Evolutionary conservation across 2,888 invertebrate genomes (phyloP).

Genomic region (Cephus sareptanus): DNA sequence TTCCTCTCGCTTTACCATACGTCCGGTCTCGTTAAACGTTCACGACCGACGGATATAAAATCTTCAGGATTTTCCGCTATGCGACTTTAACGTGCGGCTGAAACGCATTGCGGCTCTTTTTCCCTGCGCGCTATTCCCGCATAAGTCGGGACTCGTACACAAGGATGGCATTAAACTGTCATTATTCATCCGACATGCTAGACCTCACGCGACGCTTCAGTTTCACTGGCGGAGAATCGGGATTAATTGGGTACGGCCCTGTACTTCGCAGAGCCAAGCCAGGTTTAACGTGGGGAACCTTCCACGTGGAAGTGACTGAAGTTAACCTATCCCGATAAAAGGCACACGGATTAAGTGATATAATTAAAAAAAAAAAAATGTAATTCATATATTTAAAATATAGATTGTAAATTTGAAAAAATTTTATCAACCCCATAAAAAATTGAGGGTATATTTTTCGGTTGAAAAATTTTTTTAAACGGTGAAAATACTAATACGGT

Average conservation of each 20-base stretch:
- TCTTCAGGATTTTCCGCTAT: not conserved
- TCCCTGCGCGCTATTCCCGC: not conserved
- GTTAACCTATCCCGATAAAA: not conserved
- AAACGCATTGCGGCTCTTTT: not conserved
- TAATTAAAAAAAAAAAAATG: no score
- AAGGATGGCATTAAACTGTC: constrained; percentile 8
- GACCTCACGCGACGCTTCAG: constrained; percentile 10
- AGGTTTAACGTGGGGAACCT: not conserved
- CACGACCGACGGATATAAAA: not conserved
- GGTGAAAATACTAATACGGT: not conserved
- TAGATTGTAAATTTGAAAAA: not conserved
- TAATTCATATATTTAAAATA: not conserved
- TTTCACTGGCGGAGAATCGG: constrained; percentile 2
- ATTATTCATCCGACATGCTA: constrained; percentile 8
- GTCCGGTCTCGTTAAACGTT: not conserved
- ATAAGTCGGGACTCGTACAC: not conserved
- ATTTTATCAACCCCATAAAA: not conserved
- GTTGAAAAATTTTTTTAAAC: not conserved
- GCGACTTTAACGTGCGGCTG: not conserved
- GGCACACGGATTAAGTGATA: not conserved
- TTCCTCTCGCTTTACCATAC: not conserved
- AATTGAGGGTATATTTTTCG: not conserved
- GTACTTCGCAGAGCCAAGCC: not conserved
- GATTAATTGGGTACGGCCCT: constrained; percentile 1
- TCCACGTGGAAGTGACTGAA: not conserved